These are phyloP conservation scores for Ormyrus labotus DNA, from an alignment of 2,888 invertebrate genomes.

Conservation along the genomic window DNA sequence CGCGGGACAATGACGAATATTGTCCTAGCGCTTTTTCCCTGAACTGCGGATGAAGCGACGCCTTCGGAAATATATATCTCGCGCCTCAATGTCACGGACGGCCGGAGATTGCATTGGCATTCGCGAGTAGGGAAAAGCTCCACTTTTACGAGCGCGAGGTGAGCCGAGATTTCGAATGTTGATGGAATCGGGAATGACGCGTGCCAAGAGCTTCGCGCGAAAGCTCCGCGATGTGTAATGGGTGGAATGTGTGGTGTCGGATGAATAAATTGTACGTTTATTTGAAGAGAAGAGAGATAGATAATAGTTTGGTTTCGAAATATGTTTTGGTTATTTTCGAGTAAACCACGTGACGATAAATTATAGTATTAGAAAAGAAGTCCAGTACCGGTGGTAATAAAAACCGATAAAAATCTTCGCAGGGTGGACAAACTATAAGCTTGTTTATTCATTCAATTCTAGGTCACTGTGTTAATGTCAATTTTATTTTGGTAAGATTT, in stretches of 20 bases:
- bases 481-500: not conserved
- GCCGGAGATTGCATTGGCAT: constrained; percentile 1
- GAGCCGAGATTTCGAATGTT: not conserved
- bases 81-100: constrained; percentile 17
- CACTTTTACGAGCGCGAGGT: not conserved
- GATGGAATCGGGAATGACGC: not conserved
- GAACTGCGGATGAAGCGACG: not conserved
- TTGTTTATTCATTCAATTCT: not conserved
- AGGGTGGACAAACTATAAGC: not conserved
- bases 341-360: too few relatives aligned
- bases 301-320: too few relatives aligned
- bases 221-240: not conserved
- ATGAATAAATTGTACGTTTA: too few relatives aligned
- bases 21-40: not conserved
- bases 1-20: not conserved
- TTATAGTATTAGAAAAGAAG: not conserved
- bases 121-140: not conserved
- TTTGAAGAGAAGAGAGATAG: too few relatives aligned
- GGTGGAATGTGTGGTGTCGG: too few relatives aligned
- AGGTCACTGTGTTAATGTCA: constrained; percentile 20
- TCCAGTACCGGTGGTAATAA: not conserved
- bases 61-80: not conserved
- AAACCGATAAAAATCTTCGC: not conserved
- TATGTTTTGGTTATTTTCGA: too few relatives aligned
- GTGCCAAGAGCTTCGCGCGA: not conserved